phyloP scores from a whole-genome alignment of 2,888 invertebrate genomes.

The Lycia hirtaria region DNA sequence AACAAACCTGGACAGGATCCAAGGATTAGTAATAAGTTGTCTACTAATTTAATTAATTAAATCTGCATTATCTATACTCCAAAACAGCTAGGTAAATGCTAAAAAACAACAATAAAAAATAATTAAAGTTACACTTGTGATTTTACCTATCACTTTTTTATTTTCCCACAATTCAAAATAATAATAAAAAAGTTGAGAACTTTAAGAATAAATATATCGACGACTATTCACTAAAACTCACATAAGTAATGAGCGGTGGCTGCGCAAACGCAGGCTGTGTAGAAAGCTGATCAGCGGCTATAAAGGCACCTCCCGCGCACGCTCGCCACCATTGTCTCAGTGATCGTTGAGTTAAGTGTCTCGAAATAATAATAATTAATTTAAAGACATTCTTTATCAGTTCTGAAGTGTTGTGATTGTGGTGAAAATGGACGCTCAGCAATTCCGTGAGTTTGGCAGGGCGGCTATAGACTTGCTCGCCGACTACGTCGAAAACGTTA shows the following conservation, averaged over 20 bases:
- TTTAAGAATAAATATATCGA: neutral
- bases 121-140: too few relatives aligned
- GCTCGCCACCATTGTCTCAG: conserved; percentile 71
- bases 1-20: too few relatives aligned
- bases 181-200: neutral
- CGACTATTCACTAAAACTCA: conserved; percentile 5
- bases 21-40: too few relatives aligned
- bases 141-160: too few relatives aligned
- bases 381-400: conserved; percentile 20
- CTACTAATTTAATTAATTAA: too few relatives aligned
- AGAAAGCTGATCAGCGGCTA: conserved; percentile 75
- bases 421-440: conserved; percentile 88
- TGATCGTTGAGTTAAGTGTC: conserved; percentile 62
- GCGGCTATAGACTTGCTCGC: conserved; percentile 95
- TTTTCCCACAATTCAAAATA: neutral
- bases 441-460: conserved; percentile 93
- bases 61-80: too few relatives aligned
- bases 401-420: conserved; percentile 47
- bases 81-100: too few relatives aligned
- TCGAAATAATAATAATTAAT: conserved; percentile 13
- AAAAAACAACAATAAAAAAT: too few relatives aligned
- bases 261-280: conserved; percentile 45
- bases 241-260: conserved; percentile 4
- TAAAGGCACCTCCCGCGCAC: conserved; percentile 68
- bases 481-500: conserved; percentile 94